Conservation (phyloP, 2,113 vertebrate genomes). For the Pica pica region DNA sequence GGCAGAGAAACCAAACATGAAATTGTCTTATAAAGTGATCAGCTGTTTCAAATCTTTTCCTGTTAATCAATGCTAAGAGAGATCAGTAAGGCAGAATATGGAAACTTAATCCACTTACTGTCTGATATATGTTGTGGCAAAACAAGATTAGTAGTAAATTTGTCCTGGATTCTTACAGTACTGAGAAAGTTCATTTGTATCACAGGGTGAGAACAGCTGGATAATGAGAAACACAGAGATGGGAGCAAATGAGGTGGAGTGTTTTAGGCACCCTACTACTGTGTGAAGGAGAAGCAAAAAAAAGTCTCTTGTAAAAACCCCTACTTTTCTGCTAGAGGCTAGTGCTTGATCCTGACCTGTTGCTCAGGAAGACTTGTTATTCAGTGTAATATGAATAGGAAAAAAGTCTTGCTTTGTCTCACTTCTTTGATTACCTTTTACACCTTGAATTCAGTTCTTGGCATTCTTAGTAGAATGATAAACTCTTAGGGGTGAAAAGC, state of each 20-base stretch:
- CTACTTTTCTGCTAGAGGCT: background rate
- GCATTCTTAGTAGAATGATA: background rate
- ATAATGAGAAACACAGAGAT: background rate
- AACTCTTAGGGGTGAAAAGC: background rate
- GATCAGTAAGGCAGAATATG: background rate
- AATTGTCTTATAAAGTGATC: background rate
- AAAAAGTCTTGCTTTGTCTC: background rate
- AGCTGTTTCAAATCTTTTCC: background rate
- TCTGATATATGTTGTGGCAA: background rate
- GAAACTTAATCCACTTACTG: background rate
- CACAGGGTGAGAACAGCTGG: background rate
- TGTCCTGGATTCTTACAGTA: background rate
- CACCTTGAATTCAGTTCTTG: background rate
- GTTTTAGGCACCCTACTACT: background rate
- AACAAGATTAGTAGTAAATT: background rate
- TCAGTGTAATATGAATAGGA: background rate
- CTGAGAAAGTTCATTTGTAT: background rate
- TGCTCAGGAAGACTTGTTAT: background rate
- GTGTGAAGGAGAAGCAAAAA: background rate
- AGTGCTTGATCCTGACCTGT: background rate
- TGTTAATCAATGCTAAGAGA: background rate
- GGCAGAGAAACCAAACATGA: background rate
- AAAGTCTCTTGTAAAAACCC: rapidly evolving
- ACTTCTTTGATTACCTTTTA: background rate
- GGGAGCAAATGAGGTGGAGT: background rate